phyloP scores from a whole-genome alignment of 2,113 vertebrate species.

The Pollachius pollachius region DNA sequence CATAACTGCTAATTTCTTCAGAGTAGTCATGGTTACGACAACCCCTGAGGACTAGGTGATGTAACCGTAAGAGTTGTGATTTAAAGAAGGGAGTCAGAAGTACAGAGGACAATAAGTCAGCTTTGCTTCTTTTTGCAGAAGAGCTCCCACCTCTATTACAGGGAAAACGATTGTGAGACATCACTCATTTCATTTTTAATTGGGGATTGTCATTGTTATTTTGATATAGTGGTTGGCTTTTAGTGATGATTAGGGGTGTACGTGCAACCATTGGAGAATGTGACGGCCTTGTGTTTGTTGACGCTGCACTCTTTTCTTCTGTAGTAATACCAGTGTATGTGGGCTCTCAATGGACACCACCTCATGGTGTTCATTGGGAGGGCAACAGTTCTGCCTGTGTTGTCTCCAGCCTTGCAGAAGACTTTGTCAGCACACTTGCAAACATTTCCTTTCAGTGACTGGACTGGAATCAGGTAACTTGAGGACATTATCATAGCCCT shows the following conservation, averaged over 20 bases:
- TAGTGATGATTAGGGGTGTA: too few relatives aligned
- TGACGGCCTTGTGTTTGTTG: too few relatives aligned
- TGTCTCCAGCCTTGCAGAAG: conserved; percentile 21
- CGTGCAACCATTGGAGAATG: too few relatives aligned
- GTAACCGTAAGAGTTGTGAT: conserved; percentile 56
- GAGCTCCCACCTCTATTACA: not conserved
- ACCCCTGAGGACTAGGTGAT: conserved; percentile 67
- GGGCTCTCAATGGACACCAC: too few relatives aligned
- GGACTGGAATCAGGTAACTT: conserved; percentile 27
- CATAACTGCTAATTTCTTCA: conserved; percentile 47
- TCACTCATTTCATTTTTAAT: too few relatives aligned
- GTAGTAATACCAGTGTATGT: too few relatives aligned
- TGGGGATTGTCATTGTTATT: too few relatives aligned
- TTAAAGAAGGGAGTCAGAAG: conserved; percentile 32
- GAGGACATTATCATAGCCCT: conserved; percentile 37
- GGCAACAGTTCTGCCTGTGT: conserved; percentile 10
- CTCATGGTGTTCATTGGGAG: not conserved
- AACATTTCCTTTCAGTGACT: conserved; percentile 15
- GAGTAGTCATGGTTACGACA: conserved; percentile 66
- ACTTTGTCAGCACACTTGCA: conserved; percentile 6
- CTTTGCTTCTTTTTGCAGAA: not conserved
- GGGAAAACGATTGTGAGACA: too few relatives aligned
- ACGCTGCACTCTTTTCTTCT: too few relatives aligned
- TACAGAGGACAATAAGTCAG: conserved; percentile 20
- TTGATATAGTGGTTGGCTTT: too few relatives aligned